Evolutionary conservation across 1,140 invertebrate genomes (phyloP), one percentile per base, ranked within the genome.

Genomic region (Dendrolimus kikuchii): DNA sequence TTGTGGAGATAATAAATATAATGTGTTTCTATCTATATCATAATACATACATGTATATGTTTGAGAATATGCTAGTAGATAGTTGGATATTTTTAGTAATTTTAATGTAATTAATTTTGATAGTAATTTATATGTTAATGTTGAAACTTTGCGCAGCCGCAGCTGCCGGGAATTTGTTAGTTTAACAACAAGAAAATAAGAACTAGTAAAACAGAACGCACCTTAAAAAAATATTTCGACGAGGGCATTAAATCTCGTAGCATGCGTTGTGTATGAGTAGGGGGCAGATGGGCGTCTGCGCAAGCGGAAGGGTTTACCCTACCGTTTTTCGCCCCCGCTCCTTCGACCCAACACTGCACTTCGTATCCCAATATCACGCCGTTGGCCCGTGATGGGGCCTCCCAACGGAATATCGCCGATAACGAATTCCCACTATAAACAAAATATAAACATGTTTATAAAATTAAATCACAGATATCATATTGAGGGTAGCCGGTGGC

Each of bases 171-270:
- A n/a, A 23, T 23, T 3, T 23, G 23, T 23, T 23, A 23, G 23
- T 23, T 23, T 3, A 23, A 23, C 23, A 23, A 23, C 1, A 23
- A 23, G 77, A 88, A 40, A 64, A 72, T 38, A 38, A 9, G 2
- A 5, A 45, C 0, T 10, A 45, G 0, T 4, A 5, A 10, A 53
- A 57, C 4, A 54, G 46, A 41, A 37, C 43, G 45, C 59, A 93
- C 92, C 84, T 93, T 88, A 65, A 95, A 95, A 59, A 89, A 92
- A 62, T 96, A 96, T 0, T 91, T 92, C 23, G 90, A 88, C 45
- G 92, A 91, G 7, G 87, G 74, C 5, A 86, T 73, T 1, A 95
- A 74, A 59, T 92, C 80, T 4, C 89, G 69, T 0, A 92, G 76
- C 7, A 88, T 86, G 57, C 91, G 91, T 70, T 94, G 78, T 6